phyloP scores from a whole-genome alignment of 2,797 vertebrate genomes.

The Paramormyrops hopkinsi region DNA sequence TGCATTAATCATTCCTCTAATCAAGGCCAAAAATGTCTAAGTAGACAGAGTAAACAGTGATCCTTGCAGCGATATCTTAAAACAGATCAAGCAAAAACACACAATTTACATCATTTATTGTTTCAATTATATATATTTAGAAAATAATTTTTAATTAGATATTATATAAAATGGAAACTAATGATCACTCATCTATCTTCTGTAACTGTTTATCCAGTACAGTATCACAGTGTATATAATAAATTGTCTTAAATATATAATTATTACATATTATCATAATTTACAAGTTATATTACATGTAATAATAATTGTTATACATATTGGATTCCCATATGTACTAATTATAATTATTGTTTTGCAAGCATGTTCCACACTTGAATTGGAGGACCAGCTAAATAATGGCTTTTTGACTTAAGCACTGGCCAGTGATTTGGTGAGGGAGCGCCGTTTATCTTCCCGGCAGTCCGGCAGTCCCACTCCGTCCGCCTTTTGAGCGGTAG shows the following conservation, averaged over 20 bases:
- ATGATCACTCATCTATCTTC: background rate
- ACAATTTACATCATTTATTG: background rate
- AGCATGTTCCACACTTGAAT: background rate
- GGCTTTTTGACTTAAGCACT: background rate
- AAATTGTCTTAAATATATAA: background rate
- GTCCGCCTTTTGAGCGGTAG: background rate
- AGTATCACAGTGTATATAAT: background rate
- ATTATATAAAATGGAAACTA: background rate
- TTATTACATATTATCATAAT: background rate
- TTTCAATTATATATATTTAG: background rate
- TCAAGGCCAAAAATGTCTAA: background rate
- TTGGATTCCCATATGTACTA: background rate
- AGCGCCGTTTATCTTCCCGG: background rate
- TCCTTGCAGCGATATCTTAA: background rate
- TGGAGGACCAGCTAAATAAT: background rate
- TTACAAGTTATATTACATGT: background rate
- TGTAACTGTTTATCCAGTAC: background rate
- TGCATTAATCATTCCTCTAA: background rate
- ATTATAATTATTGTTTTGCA: conserved; percentile 1
- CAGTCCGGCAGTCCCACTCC: background rate
- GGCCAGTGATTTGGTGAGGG: background rate
- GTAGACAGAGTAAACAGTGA: background rate
- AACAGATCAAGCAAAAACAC: background rate
- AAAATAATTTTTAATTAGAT: background rate
- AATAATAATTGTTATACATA: background rate